phyloP scores from a whole-genome alignment of 64 coral and sea anemone genomes.

The Pachyseris speciosa region DNA sequence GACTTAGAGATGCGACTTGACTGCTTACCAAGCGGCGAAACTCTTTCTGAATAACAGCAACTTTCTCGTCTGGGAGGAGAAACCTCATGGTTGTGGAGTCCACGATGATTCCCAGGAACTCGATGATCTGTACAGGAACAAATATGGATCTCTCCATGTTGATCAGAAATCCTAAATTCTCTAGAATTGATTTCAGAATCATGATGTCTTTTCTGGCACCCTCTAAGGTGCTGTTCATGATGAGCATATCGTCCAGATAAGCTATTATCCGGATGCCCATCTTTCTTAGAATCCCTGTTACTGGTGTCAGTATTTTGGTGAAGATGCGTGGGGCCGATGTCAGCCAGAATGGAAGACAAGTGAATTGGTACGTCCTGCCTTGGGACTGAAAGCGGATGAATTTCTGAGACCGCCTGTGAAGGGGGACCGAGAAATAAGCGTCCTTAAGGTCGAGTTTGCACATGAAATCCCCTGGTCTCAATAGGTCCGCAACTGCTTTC shows the following conservation, averaged over 20 bases:
- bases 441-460: conserved; percentile 20
- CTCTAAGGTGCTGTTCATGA: background rate
- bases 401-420: background rate
- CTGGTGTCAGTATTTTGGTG: conserved; percentile 41
- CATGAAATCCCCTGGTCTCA: conserved; percentile 5
- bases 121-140: background rate
- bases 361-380: conserved; percentile 1
- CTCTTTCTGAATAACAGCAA: background rate
- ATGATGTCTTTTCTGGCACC: background rate
- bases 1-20: background rate
- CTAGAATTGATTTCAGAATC: background rate
- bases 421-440: background rate
- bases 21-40: background rate
- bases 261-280: background rate
- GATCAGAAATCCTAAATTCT: conserved; percentile 3
- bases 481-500: background rate
- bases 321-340: conserved; percentile 18
- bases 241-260: conserved; percentile 25
- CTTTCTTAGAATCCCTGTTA: background rate
- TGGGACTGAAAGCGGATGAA: conserved; percentile 6
- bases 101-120: conserved; percentile 24
- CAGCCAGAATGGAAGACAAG: conserved; percentile 48
- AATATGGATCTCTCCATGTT: conserved; percentile 15
- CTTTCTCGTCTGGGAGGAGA: conserved; percentile 8
- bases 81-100: conserved; percentile 13